Conservation (phyloP, 2,888 invertebrate species). For the Trilocha varians region DNA sequence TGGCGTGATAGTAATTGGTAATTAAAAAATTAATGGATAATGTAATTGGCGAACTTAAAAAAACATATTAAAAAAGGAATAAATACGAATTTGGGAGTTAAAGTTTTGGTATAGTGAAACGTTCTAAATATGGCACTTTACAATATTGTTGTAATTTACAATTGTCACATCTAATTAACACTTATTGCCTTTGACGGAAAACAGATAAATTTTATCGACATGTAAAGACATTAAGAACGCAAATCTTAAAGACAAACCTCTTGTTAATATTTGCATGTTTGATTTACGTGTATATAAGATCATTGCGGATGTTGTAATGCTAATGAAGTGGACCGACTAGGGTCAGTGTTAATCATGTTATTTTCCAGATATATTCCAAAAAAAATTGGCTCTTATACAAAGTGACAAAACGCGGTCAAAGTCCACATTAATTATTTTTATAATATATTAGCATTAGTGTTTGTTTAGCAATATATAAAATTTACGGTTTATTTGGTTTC, state of each 20-base stretch:
- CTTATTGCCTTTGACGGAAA: background rate
- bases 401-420: background rate
- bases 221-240: background rate
- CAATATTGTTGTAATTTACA: background rate
- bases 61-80: too few species aligned
- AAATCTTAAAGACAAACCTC: background rate
- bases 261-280: conserved; percentile 11
- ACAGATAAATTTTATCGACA: background rate
- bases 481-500: background rate
- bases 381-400: background rate
- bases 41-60: too few species aligned
- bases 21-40: too few species aligned
- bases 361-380: conserved; percentile 2
- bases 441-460: too few species aligned
- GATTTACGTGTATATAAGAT: conserved; percentile 6
- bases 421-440: background rate
- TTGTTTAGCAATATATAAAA: too few species aligned
- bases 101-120: too few species aligned
- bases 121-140: background rate
- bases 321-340: conserved; percentile 9
- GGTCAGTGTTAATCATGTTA: conserved; percentile 8
- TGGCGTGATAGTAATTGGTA: too few species aligned
- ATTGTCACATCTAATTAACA: background rate
- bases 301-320: conserved; percentile 13
- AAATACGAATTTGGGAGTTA: too few species aligned